Base-by-base conservation (phyloP, 2,888 invertebrate genomes). In the Melieria omissa region DNA sequence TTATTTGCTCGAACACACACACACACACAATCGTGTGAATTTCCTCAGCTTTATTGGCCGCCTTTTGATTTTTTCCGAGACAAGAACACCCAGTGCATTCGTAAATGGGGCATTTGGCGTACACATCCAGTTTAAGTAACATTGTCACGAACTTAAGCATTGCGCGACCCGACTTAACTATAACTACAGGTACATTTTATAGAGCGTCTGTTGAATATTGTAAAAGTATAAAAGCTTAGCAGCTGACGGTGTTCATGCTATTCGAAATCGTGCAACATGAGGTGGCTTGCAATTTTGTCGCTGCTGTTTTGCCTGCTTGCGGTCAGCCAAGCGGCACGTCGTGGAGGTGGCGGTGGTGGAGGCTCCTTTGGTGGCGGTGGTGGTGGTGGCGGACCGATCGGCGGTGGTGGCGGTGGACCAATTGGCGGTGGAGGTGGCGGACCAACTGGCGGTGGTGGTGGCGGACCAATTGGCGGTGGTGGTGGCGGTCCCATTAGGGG, bases 271-370 rank as follows among this genome's bases (percentile, higher is more conserved):
- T 5, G 58, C 57, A 64, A 52, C 9, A 69, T 69, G 69, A 69
- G 16, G 62, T 52, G 55, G 54, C 55, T 46, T 16, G 41, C 62
- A n/a, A 46, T 49, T 64, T 16, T 58, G 65, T 52, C 58, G 63
- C 44, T 64, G 12, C 16, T 55, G 65, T 44, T 55, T 61, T 47
- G 73, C 47, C 16, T 65, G 61, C 16, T 61, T 44, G 14, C 61
- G 61, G 42, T 46, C 58, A 52, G 73, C 52, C 65, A 68, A 45
- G 76, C 70, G 29, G 75, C 74, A 63, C 65, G 69, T 58, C 63
- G 70, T 4, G 70, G 71, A n/a, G 71, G 73, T 4, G 58, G 70
- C 42, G 42, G 46, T 41, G 71, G 71, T 42, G 61, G 62, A 4
- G 64, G 72, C 5, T 65, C 12, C n/a, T 69, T 47, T 41, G 69